Percentiles rank a stretch among this genome's conserved stretches.
phyloP scores from a whole-genome alignment of 1,140 invertebrate species.

The Melipona quadrifasciata region DNA sequence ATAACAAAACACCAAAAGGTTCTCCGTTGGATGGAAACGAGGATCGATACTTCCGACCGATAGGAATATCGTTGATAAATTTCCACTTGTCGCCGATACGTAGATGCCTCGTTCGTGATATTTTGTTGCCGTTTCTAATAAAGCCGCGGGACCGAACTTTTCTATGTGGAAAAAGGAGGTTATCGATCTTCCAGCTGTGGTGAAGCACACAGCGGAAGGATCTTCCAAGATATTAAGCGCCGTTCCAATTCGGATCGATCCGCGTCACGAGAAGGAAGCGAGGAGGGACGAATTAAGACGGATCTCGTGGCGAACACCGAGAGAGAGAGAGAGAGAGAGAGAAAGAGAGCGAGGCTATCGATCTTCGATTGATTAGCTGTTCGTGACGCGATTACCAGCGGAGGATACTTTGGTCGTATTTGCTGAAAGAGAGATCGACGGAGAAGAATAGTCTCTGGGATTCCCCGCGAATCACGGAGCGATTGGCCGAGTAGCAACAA shows the following conservation, averaged over 20 bases:
- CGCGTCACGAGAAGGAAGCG: background rate
- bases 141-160: background rate
- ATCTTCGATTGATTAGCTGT: background rate
- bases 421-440: background rate
- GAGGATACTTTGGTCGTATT: background rate
- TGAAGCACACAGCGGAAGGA: background rate
- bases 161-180: background rate
- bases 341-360: background rate
- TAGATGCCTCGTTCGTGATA: constrained; percentile 13
- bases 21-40: background rate
- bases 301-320: background rate
- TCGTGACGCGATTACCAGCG: background rate
- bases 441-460: background rate
- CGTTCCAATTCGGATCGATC: background rate
- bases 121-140: constrained; percentile 30
- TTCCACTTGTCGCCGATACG: constrained; percentile 32
- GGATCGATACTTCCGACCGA: constrained; percentile 17
- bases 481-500: too few species aligned
- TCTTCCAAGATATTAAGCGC: background rate
- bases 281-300: background rate
- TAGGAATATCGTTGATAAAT: constrained; percentile 23
- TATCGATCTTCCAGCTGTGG: background rate
- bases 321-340: too few species aligned
- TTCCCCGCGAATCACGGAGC: background rate
- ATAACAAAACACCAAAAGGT: too few species aligned